These are phyloP conservation scores for Alfaro cultratus DNA, from an alignment of 2,797 vertebrate species.

Conservation along the genomic window DNA sequence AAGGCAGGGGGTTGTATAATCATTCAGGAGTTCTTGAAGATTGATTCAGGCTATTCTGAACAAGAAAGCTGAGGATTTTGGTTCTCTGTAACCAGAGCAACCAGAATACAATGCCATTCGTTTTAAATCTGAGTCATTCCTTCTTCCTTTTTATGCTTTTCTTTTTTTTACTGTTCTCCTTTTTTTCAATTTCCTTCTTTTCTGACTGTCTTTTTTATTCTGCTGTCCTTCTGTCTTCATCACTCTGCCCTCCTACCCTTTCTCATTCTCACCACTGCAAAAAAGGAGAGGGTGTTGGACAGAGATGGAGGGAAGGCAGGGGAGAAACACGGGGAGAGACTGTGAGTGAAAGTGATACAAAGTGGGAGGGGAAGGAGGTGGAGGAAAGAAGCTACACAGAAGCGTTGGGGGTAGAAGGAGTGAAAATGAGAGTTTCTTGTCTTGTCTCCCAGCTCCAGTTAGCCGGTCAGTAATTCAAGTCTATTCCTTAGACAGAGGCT, in stretches of 20 bases:
- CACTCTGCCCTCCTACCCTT: slow-evolving; percentile 50
- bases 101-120: slow-evolving; percentile 75
- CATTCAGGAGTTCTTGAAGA: slow-evolving; percentile 62
- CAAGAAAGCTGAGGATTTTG: slow-evolving; percentile 73
- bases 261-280: slow-evolving; percentile 70
- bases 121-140: slow-evolving; percentile 70
- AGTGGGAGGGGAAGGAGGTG: slow-evolving; percentile 51
- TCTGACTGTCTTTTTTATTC: neutral
- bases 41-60: slow-evolving; percentile 63
- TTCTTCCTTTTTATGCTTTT: slow-evolving; percentile 18
- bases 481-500: slow-evolving; percentile 69
- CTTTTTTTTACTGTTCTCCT: neutral
- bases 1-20: slow-evolving; percentile 58
- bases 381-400: slow-evolving; percentile 61
- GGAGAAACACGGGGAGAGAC: slow-evolving; percentile 50
- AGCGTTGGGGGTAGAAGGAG: slow-evolving; percentile 37
- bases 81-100: slow-evolving; percentile 79
- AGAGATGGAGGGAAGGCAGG: slow-evolving; percentile 59
- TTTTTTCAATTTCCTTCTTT: slow-evolving; percentile 2
- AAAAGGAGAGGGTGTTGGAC: slow-evolving; percentile 50
- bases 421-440: slow-evolving; percentile 76
- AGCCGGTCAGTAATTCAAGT: slow-evolving; percentile 73
- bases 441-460: slow-evolving; percentile 67
- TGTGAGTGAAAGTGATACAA: slow-evolving; percentile 76
- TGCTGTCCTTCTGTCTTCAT: slow-evolving; percentile 13